A percentile compares a stretch with the other conserved stretches of the same genome.
Conservation (phyloP, 2,797 vertebrate genomes). For the Buphagus erythrorhynchus region DNA sequence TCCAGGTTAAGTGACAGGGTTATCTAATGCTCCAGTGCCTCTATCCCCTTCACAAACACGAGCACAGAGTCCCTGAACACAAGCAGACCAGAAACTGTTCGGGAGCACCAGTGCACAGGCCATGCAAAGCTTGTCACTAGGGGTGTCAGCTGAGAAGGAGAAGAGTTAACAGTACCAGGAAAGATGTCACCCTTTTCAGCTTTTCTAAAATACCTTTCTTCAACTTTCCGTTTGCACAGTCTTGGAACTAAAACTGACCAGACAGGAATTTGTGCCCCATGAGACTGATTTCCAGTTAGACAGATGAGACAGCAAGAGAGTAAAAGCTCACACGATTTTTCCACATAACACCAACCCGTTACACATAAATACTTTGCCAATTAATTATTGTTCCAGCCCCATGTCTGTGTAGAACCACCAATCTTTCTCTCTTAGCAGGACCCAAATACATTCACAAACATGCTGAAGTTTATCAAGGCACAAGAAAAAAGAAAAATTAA, state of each 20-base stretch:
- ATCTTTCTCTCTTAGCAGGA: neutral
- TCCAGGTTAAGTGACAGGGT: neutral
- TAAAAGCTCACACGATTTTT: slow-evolving; percentile 32
- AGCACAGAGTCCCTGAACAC: neutral
- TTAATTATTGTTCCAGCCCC: neutral
- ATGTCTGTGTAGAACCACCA: neutral
- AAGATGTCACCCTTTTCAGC: neutral
- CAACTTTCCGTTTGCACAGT: neutral
- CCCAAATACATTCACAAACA: neutral
- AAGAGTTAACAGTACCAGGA: neutral
- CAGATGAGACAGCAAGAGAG: neutral
- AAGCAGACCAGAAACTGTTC: neutral
- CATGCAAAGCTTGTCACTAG: neutral
- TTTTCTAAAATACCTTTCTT: slow-evolving; percentile 11
- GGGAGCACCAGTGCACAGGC: accelerated
- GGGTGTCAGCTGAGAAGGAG: neutral
- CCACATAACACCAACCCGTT: neutral
- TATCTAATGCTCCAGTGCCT: neutral
- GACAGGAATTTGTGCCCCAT: slow-evolving; percentile 29
- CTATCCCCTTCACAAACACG: neutral
- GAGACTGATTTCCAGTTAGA: slow-evolving; percentile 29
- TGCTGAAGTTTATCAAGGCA: neutral
- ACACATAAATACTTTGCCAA: neutral
- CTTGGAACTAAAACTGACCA: slow-evolving; percentile 49
- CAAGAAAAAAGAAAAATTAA: neutral